A percentile compares a stretch with the other conserved stretches of the same genome.
These are phyloP conservation scores for Phrynocephalus versicolor DNA, from an alignment of 2,113 vertebrate species.

Conservation along the genomic window DNA sequence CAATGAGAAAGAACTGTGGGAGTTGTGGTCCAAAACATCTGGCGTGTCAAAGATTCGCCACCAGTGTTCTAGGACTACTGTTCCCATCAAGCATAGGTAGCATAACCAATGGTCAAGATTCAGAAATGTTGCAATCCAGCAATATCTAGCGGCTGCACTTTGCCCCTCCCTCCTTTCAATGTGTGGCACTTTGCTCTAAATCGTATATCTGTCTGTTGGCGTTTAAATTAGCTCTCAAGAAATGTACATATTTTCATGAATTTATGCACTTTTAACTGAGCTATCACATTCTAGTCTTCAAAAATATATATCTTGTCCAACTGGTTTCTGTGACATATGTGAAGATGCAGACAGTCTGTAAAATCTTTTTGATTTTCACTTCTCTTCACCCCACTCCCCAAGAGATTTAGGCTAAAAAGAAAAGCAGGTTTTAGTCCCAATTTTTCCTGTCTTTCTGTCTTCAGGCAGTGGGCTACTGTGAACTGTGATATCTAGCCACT, in stretches of 20 bases:
- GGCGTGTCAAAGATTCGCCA: too few relatives aligned
- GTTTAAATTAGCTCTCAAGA: constrained; percentile 5
- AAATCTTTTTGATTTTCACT: constrained; percentile 21
- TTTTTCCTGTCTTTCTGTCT: background rate
- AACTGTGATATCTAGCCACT: too few relatives aligned
- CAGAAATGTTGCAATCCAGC: too few relatives aligned
- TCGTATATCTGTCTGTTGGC: background rate
- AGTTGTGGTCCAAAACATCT: too few relatives aligned
- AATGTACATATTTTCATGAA: constrained; percentile 30
- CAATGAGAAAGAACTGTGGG: too few relatives aligned
- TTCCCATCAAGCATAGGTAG: background rate
- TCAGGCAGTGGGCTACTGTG: background rate
- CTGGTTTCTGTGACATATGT: constrained; percentile 9
- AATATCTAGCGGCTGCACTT: background rate
- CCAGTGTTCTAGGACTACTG: background rate
- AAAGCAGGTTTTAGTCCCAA: constrained; percentile 2
- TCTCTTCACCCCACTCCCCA: constrained; percentile 26
- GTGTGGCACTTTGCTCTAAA: constrained; percentile 12
- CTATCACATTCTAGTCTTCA: constrained; percentile 27
- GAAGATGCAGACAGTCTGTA: background rate
- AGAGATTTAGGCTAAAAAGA: background rate
- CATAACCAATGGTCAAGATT: too few relatives aligned
- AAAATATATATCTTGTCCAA: constrained; percentile 42
- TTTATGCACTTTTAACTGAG: constrained; percentile 40
- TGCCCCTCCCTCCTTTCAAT: background rate